Percentiles rank a stretch among this genome's conserved stretches.
Evolutionary conservation across 2,888 invertebrate genomes (phyloP).

Genomic region (Ormyrus pomaceus): DNA sequence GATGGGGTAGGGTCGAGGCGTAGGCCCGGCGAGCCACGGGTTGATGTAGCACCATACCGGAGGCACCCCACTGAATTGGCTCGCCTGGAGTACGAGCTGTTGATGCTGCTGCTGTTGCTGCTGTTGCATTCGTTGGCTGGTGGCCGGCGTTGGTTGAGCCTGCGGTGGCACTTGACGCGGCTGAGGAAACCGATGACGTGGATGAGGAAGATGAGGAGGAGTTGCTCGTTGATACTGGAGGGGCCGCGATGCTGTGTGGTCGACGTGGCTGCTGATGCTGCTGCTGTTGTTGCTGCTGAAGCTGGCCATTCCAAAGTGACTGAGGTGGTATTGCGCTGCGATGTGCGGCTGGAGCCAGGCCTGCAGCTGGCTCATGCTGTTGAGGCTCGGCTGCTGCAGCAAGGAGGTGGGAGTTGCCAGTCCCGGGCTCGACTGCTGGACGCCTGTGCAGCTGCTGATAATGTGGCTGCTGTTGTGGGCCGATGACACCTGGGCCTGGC

Average conservation of each 20-base stretch:
- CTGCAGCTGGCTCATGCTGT: constrained; percentile 49
- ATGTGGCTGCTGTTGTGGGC: constrained; percentile 14
- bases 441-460: constrained; percentile 15
- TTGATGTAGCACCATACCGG: constrained; percentile 73
- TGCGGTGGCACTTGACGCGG: constrained; percentile 43
- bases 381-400: constrained; percentile 32
- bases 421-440: background rate
- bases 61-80: constrained; percentile 73
- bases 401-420: constrained; percentile 10
- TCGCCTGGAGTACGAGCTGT: constrained; percentile 67
- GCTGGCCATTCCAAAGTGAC: constrained; percentile 73
- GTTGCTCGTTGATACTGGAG: constrained; percentile 66
- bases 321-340: constrained; percentile 72
- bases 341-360: constrained; percentile 56
- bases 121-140: constrained; percentile 52
- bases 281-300: constrained; percentile 76
- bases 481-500: constrained; percentile 52
- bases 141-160: constrained; percentile 52
- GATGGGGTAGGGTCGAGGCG: constrained; percentile 77
- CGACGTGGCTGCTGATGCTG: constrained; percentile 74
- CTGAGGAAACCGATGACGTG: constrained; percentile 56
- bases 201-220: constrained; percentile 58
- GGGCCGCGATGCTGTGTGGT: constrained; percentile 81
- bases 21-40: constrained; percentile 72
- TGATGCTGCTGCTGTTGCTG: constrained; percentile 7